Conservation (phyloP, 2,113 vertebrate species). For the Hippocampus zosterae region DNA sequence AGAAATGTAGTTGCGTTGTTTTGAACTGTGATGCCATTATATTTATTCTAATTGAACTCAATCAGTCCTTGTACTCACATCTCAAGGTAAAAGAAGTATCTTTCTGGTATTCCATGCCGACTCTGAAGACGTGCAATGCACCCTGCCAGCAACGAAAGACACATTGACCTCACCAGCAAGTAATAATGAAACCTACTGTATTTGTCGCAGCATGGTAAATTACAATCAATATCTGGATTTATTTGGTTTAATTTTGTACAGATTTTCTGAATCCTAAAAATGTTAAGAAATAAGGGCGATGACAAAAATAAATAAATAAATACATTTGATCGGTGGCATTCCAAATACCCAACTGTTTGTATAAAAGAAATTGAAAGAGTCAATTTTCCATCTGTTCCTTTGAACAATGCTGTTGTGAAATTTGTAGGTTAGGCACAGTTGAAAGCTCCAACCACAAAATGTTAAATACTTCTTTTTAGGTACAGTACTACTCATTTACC, state of each 20-base stretch:
- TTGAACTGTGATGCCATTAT: background rate
- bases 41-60: background rate
- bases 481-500: too few relatives aligned
- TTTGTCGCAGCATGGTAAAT: background rate
- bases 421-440: too few relatives aligned
- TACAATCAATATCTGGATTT: background rate
- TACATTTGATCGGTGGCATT: too few relatives aligned
- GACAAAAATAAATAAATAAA: too few relatives aligned
- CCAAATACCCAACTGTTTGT: too few relatives aligned
- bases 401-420: too few relatives aligned
- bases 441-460: too few relatives aligned
- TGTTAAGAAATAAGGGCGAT: too few relatives aligned
- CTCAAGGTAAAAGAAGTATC: background rate
- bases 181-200: constrained; percentile 9
- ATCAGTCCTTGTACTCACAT: background rate
- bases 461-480: too few relatives aligned
- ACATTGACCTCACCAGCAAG: constrained; percentile 43
- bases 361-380: too few relatives aligned
- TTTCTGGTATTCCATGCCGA: background rate
- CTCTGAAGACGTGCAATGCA: constrained; percentile 12
- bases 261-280: too few relatives aligned
- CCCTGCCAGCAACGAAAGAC: constrained; percentile 9
- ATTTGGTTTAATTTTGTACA: background rate
- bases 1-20: background rate
- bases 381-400: too few relatives aligned